Conservation (phyloP, 2,113 vertebrate species). For the Rhinogobius similis region DNA sequence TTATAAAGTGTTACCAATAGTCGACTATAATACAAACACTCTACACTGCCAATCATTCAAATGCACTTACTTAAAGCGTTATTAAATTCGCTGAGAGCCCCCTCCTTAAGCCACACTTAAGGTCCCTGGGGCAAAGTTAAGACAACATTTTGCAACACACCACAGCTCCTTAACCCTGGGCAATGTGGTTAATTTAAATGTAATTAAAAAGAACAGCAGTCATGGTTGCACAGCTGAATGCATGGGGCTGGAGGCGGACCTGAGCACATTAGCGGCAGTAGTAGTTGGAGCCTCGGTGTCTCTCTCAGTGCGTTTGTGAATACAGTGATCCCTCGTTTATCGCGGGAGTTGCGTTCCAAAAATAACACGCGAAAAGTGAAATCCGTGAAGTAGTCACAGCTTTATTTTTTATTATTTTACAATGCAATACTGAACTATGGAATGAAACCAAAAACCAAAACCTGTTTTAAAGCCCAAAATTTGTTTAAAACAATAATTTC, state of each 20-base stretch:
- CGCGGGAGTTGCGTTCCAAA: no score
- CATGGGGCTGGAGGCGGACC: constrained; percentile 25
- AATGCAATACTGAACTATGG: no score
- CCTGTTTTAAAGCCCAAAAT: no score
- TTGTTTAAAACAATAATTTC: no score
- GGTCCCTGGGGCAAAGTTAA: constrained; percentile 8
- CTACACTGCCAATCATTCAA: constrained; percentile 15
- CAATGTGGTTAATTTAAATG: constrained; percentile 20
- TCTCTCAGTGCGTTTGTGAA: constrained; percentile 39
- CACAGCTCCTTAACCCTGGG: constrained; percentile 23
- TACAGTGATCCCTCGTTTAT: no score
- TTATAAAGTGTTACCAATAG: no score
- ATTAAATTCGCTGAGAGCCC: constrained; percentile 8
- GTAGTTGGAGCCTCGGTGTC: constrained; percentile 24
- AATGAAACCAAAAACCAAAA: no score
- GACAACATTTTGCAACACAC: constrained; percentile 16
- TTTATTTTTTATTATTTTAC: no score
- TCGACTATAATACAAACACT: no score
- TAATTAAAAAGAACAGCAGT: constrained; percentile 49
- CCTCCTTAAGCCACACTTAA: constrained; percentile 8
- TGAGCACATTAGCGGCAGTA: constrained; percentile 19
- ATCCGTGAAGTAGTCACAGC: no score
- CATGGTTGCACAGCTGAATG: constrained; percentile 17
- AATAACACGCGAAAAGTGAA: no score
- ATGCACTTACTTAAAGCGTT: neutral